Conservation (phyloP, 2,888 invertebrate genomes). For the Pachydiplax longipennis region DNA sequence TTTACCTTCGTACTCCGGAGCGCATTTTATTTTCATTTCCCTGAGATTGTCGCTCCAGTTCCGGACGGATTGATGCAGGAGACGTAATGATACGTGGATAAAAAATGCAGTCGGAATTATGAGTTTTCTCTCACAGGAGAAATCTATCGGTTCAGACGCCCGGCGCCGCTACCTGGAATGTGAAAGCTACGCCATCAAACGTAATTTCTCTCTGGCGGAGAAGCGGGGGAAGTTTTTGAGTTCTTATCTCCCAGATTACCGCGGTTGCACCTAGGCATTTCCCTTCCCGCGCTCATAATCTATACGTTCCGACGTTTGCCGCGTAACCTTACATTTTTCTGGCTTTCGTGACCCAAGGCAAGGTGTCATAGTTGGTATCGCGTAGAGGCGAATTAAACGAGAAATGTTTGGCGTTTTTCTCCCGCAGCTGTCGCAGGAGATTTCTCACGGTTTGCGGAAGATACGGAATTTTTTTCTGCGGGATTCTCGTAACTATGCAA, state of each 20-base stretch:
- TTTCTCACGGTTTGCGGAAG: no score
- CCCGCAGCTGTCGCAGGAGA: no score
- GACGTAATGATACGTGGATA: background rate
- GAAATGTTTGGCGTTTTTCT: no score
- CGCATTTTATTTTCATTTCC: background rate
- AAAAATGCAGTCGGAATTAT: background rate
- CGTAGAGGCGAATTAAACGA: no score
- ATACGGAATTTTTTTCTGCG: no score
- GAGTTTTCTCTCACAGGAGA: background rate
- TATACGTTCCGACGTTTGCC: no score
- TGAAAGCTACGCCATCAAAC: background rate
- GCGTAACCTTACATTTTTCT: no score
- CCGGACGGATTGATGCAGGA: background rate
- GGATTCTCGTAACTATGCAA: no score
- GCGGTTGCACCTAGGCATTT: background rate
- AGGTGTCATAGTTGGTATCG: no score
- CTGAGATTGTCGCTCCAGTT: background rate
- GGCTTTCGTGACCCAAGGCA: no score
- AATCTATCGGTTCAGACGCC: background rate
- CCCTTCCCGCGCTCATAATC: background rate
- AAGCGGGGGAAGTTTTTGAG: background rate
- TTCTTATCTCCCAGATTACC: background rate
- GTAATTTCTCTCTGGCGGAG: background rate
- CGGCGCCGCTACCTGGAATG: background rate
- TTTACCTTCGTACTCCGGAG: background rate